These are phyloP conservation scores for Caenorhabditis wallacei DNA, from an alignment of 2,888 invertebrate genomes.

Conservation along the genomic window DNA sequence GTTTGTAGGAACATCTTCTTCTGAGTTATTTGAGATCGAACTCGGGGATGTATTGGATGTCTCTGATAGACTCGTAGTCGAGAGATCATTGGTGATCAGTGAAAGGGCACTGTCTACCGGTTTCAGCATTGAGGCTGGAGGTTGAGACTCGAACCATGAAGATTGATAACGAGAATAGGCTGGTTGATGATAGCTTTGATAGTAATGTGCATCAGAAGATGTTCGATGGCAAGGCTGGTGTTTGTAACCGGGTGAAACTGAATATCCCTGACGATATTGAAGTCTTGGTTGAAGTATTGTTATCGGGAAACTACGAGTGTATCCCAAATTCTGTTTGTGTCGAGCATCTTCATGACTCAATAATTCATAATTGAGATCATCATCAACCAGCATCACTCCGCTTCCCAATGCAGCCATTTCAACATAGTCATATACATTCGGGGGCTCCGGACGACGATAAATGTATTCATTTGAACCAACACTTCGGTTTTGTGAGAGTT, in stretches of 20 bases:
- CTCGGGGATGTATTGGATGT: constrained; percentile 54
- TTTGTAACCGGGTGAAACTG: constrained; percentile 11
- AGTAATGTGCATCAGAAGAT: constrained; percentile 11
- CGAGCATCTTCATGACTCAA: constrained; percentile 26
- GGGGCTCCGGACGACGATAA: constrained; percentile 52
- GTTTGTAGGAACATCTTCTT: constrained; percentile 28
- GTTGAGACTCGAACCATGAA: neutral
- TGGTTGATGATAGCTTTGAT: constrained; percentile 7
- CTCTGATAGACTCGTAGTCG: constrained; percentile 54
- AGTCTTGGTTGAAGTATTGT: constrained; percentile 50
- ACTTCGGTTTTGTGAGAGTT: constrained; percentile 11
- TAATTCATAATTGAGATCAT: constrained; percentile 37
- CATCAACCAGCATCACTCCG: constrained; percentile 48
- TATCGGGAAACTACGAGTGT: constrained; percentile 56
- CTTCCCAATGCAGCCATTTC: constrained; percentile 60
- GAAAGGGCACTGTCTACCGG: constrained; percentile 37
- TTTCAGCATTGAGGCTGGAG: constrained; percentile 2
- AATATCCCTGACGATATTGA: constrained; percentile 17
- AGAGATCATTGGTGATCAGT: constrained; percentile 63
- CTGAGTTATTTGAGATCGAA: constrained; percentile 55
- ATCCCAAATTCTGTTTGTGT: constrained; percentile 37
- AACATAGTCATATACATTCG: constrained; percentile 63
- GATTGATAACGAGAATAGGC: neutral
- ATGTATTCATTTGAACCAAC: constrained; percentile 23
- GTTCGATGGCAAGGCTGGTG: constrained; percentile 45